These are phyloP conservation scores for Isurus oxyrinchus DNA, from an alignment of 2,113 vertebrate species.

Conservation along the genomic window DNA sequence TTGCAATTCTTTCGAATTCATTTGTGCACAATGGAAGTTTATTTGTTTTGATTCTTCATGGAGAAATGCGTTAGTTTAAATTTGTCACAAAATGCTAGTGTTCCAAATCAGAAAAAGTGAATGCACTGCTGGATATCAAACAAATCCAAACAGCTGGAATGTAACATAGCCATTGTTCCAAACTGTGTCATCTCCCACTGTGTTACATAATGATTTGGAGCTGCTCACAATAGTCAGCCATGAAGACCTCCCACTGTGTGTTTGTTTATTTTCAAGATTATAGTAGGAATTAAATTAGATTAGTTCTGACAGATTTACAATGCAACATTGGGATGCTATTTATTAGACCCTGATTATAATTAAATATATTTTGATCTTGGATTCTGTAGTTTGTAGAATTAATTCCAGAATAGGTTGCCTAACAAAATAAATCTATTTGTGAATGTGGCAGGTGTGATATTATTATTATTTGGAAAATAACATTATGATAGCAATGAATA, in stretches of 20 bases:
- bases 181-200: neutral
- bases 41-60: neutral
- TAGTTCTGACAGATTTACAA: conserved; percentile 3
- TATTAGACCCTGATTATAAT: conserved; percentile 6
- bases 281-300: conserved; percentile 14
- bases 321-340: neutral
- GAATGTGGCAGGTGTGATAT: neutral
- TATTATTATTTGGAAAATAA: neutral
- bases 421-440: neutral
- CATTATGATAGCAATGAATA: neutral
- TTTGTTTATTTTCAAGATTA: conserved; percentile 9
- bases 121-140: neutral
- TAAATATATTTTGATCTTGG: neutral
- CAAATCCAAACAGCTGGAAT: neutral
- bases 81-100: neutral
- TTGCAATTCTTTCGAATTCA: neutral
- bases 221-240: neutral
- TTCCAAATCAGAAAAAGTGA: neutral
- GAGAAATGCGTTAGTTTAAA: neutral
- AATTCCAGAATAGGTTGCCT: neutral
- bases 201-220: neutral
- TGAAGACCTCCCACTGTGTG: neutral
- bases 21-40: neutral
- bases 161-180: neutral
- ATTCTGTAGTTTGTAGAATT: conserved; percentile 5